Conservation (phyloP, 2,113 vertebrate genomes). For the Struthidea cinerea region DNA sequence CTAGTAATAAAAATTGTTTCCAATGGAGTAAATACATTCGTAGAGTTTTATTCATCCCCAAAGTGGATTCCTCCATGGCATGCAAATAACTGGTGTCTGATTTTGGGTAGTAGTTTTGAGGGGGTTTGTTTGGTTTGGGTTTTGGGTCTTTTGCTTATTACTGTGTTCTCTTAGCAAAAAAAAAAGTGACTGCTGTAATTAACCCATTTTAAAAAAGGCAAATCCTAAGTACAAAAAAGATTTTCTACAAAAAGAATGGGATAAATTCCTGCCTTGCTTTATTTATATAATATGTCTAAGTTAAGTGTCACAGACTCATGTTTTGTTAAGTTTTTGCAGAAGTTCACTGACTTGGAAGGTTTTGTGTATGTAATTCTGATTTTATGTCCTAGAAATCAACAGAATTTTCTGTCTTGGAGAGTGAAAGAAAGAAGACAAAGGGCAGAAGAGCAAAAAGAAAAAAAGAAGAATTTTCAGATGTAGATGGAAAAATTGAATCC, state of each 20-base stretch:
- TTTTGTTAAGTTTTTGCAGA: neutral
- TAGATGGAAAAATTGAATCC: constrained; percentile 68
- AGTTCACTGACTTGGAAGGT: neutral
- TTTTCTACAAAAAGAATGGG: neutral
- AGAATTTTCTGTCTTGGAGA: constrained; percentile 73
- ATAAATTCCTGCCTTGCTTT: neutral
- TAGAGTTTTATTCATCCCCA: neutral
- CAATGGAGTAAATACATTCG: neutral
- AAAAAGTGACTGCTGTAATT: neutral
- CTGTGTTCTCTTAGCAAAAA: neutral
- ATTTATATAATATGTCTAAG: neutral
- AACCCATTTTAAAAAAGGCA: neutral
- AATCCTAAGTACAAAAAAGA: neutral
- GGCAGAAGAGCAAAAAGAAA: constrained; percentile 68
- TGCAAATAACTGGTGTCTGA: neutral
- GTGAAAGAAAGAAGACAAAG: constrained; percentile 68
- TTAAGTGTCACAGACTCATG: neutral
- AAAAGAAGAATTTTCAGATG: constrained; percentile 52
- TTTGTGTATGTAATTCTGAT: neutral
- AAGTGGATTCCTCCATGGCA: neutral
- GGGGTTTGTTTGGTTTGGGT: neutral
- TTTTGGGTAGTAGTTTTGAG: neutral
- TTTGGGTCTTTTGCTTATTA: neutral
- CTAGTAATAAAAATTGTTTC: neutral
- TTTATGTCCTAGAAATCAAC: constrained; percentile 61